A percentile compares a stretch with the other conserved stretches of the same genome.
Conservation (phyloP, 2,888 invertebrate genomes). For the Schrankia costaestrigalis region DNA sequence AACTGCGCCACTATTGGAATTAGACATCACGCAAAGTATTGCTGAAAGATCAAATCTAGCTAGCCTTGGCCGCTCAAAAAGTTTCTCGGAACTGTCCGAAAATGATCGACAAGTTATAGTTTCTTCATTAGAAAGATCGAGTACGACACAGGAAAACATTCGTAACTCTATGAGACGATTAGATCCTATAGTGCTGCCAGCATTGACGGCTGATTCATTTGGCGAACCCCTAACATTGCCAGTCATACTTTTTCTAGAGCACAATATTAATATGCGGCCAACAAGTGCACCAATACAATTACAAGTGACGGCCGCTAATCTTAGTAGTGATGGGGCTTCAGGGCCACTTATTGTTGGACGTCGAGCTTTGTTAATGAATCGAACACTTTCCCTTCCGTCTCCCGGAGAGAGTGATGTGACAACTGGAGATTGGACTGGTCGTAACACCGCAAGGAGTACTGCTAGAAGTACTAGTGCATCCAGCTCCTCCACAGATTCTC, state of each 20-base stretch:
- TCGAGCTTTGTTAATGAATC: conserved; percentile 66
- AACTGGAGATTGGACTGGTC: conserved; percentile 62
- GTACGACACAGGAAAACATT: conserved; percentile 56
- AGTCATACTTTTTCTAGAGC: conserved; percentile 71
- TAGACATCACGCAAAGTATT: conserved; percentile 39
- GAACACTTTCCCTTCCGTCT: conserved; percentile 66
- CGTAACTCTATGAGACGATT: conserved; percentile 71
- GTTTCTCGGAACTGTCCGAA: conserved; percentile 61
- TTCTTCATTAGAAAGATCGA: conserved; percentile 54
- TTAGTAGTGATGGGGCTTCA: conserved; percentile 64
- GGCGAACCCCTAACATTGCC: conserved; percentile 68
- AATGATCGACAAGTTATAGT: conserved; percentile 47
- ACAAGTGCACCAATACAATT: conserved; percentile 73
- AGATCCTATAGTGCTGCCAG: conserved; percentile 70
- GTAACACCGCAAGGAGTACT: conserved; percentile 59
- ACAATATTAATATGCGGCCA: conserved; percentile 70
- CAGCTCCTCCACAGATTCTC: conserved; percentile 67
- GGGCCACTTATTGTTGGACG: conserved; percentile 71
- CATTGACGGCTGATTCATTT: conserved; percentile 52
- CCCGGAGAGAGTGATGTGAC: conserved; percentile 69
- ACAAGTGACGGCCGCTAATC: conserved; percentile 70
- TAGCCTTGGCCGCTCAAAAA: conserved; percentile 63
- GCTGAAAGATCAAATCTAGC: conserved; percentile 40
- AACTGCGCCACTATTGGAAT: conserved; percentile 42
- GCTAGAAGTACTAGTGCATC: conserved; percentile 62